Conservation (phyloP, 2,888 invertebrate species). For the Cheilosia impressa region DNA sequence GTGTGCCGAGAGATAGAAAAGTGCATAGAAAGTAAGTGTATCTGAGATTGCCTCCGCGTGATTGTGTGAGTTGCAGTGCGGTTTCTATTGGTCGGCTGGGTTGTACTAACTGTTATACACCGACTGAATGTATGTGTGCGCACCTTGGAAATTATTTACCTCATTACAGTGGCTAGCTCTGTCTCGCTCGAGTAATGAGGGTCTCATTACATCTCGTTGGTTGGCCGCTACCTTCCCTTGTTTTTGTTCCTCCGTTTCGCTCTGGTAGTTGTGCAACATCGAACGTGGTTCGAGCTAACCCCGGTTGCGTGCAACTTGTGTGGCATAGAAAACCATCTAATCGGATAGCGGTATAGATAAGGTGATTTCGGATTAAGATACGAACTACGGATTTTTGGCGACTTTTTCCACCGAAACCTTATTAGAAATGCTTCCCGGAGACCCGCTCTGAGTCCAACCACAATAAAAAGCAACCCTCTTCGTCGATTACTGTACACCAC, state of each 20-base stretch:
- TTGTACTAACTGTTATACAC: conserved; percentile 66
- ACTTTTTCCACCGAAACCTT: not conserved
- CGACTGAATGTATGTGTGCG: conserved; percentile 30
- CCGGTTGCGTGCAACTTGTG: conserved; percentile 33
- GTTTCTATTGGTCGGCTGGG: conserved; percentile 64
- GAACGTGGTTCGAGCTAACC: not conserved
- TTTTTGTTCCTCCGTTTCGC: not conserved
- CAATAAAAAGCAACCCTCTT: conserved; percentile 59
- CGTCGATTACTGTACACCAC: conserved; percentile 17
- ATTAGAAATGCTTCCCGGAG: conserved; percentile 7
- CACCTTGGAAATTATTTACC: conserved; percentile 61
- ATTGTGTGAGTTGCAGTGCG: conserved; percentile 64
- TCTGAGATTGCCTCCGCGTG: conserved; percentile 41
- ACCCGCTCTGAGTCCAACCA: conserved; percentile 30
- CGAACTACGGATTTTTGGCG: not conserved
- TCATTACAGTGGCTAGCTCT: conserved; percentile 72
- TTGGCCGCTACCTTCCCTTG: conserved; percentile 71
- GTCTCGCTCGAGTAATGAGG: conserved; percentile 74
- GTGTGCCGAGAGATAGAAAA: conserved; percentile 72
- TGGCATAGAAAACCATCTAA: conserved; percentile 9
- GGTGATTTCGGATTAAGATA: not conserved
- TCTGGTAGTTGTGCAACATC: conserved; percentile 24
- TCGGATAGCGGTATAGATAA: conserved; percentile 50
- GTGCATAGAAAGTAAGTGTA: conserved; percentile 69
- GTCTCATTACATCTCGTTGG: conserved; percentile 73